Conservation (phyloP, 37 sponge, comb jelly and placozoan genomes). For the Crambe crambe region DNA sequence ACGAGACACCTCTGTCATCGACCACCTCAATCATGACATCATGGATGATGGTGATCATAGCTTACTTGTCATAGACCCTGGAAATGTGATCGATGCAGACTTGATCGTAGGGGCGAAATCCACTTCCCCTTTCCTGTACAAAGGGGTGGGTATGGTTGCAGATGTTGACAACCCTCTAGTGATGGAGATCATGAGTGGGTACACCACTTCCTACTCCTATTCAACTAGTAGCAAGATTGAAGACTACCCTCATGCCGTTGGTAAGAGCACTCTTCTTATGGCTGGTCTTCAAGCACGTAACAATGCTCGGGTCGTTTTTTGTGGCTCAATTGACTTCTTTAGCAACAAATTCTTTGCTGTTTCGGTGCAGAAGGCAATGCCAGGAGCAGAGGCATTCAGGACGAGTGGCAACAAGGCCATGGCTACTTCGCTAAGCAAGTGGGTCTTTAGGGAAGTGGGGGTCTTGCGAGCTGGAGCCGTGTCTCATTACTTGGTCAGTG, state of each 20-base stretch:
- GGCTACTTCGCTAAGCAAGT: conserved; percentile 59
- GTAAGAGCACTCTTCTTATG: conserved; percentile 85
- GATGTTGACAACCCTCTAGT: conserved; percentile 93
- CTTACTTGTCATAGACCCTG: conserved; percentile 67
- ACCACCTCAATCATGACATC: conserved; percentile 93
- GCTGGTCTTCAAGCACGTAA: conserved; percentile 96
- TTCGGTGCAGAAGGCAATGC: conserved; percentile 54
- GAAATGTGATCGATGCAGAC: conserved; percentile 58
- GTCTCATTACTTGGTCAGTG: conserved; percentile 66
- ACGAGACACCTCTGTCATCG: conserved; percentile 88
- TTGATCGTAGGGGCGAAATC: conserved; percentile 65
- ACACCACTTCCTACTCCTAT: conserved; percentile 89
- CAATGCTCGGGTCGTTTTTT: conserved; percentile 91
- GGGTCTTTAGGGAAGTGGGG: conserved; percentile 94
- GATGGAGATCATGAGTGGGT: conserved; percentile 86
- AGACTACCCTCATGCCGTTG: conserved; percentile 95
- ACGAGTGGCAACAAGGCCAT: conserved; percentile 64
- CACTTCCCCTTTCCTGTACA: conserved; percentile 63
- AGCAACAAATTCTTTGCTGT: conserved; percentile 88
- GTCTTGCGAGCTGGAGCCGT: conserved; percentile 73
- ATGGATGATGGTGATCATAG: conserved; percentile 91
- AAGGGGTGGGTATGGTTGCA: conserved; percentile 89
- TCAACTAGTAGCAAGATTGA: conserved; percentile 57
- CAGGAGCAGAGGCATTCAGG: conserved; percentile 49
- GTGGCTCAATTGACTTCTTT: conserved; percentile 92